Conservation (phyloP, 2,113 vertebrate genomes). For the Psittacara wagleri region DNA sequence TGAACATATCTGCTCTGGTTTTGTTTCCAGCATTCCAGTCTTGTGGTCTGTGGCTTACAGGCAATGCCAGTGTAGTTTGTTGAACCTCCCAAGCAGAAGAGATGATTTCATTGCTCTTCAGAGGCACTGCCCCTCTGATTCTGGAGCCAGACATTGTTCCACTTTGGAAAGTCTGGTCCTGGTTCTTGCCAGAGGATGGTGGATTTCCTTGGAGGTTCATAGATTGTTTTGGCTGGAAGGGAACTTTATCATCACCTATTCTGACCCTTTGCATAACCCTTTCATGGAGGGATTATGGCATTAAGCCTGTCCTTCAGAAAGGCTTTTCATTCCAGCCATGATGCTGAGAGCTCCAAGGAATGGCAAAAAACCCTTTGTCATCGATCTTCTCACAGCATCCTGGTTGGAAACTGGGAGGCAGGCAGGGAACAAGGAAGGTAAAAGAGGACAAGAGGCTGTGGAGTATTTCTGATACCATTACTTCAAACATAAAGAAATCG, state of each 20-base stretch:
- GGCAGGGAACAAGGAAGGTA: neutral
- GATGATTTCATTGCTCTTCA: slow-evolving; percentile 29
- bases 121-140: neutral
- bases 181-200: neutral
- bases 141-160: slow-evolving; percentile 41
- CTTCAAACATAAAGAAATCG: neutral
- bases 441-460: neutral
- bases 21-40: slow-evolving; percentile 7
- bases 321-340: neutral
- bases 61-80: neutral
- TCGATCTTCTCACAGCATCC: neutral
- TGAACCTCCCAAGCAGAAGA: slow-evolving; percentile 38
- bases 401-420: neutral
- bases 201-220: slow-evolving; percentile 16
- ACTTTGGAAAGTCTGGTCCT: neutral
- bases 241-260: slow-evolving; percentile 13
- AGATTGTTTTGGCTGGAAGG: slow-evolving; percentile 37
- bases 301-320: neutral
- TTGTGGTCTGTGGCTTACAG: neutral
- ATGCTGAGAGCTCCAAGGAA: neutral
- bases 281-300: neutral
- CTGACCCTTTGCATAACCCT: slow-evolving; percentile 3
- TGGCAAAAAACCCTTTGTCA: neutral
- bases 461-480: neutral
- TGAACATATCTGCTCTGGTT: neutral